Base-by-base conservation (phyloP, 2,888 invertebrate species). In the Pycnomerus fuliginosus region DNA sequence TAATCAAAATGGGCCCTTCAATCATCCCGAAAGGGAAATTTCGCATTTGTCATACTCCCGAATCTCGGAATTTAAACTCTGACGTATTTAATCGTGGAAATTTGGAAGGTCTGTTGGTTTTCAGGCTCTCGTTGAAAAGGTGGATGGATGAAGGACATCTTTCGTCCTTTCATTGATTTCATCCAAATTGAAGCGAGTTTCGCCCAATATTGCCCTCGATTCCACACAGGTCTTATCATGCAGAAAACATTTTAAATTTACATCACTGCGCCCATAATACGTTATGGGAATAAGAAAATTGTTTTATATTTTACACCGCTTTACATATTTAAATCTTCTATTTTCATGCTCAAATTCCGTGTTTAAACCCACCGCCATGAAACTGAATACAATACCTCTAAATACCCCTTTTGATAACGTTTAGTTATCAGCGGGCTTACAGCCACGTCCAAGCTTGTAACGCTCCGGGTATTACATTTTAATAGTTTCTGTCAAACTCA, bases 211-310 rank as follows among this genome's bases (percentile, higher is more conserved):
- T 46, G 38, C 17, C 39, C 22, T 36, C 40, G 40, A 40, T 34
- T 41, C 28, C 20, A 32, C 23, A 16, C 15, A 32, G 32, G 37
- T 24, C 31, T 38, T 34, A 38, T 47, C 47, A 47, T 42, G 47
- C 32, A 42, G 42, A 47, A 47, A 47, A 38, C 38, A 34, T 38
- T 34, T 38, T 33, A 47, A 43, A 47, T 47, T 47, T 47, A 47
- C 47, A 38, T 47, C 42, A 47, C 37, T 47, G 41, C 46, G 35
- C 12, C 20, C 15, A 33, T 37, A 38, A 44, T 38, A 30, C 35
- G 35, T 20, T 17, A 33, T 13, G 40, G 44, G 30, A 40, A 35
- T 31, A 20, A 40, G 38, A 38, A 30, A 38, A 47, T 47, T 47
- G 47, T 43, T 47, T 47, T 38, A 47, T 42, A 37, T 33, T 46